Conservation (phyloP, 2,888 invertebrate genomes). For the Rosalia funebris region DNA sequence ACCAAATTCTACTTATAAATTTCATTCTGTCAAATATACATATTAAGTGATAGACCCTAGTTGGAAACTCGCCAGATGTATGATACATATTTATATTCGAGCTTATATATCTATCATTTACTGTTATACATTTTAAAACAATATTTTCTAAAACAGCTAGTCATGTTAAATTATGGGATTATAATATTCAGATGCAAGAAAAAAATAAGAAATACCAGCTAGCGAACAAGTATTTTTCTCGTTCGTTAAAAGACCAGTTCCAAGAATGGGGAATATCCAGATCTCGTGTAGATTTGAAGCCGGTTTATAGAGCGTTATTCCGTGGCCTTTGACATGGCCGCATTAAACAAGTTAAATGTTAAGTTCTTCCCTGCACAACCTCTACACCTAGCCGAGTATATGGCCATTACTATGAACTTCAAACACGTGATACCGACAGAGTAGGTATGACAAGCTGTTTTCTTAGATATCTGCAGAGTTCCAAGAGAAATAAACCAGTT, state of each 20-base stretch:
- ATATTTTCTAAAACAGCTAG: too few species aligned
- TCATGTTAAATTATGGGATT: too few species aligned
- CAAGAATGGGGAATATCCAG: slow-evolving; percentile 32
- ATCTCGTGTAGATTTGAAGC: slow-evolving; percentile 45
- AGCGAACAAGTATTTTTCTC: slow-evolving; percentile 12
- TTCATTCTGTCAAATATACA: too few species aligned
- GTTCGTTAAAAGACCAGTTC: slow-evolving; percentile 20
- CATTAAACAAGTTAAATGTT: slow-evolving; percentile 26
- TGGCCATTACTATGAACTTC: slow-evolving; percentile 19
- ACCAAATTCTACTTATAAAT: too few species aligned
- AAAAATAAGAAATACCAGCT: background rate
- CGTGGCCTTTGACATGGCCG: slow-evolving; percentile 28
- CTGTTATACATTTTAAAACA: background rate
- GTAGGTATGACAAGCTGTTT: slow-evolving; percentile 3
- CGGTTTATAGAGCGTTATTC: slow-evolving; percentile 38
- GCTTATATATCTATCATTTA: background rate
- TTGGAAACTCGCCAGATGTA: background rate
- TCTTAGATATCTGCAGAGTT: background rate
- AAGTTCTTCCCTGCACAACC: slow-evolving; percentile 21
- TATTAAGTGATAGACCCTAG: background rate
- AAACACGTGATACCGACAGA: slow-evolving; percentile 14
- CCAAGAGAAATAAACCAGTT: background rate
- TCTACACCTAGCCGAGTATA: slow-evolving; percentile 21
- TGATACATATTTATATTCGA: background rate
- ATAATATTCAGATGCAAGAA: background rate